Conservation (phyloP, 2,113 vertebrate genomes). For the Gymnocephalus cernua region DNA sequence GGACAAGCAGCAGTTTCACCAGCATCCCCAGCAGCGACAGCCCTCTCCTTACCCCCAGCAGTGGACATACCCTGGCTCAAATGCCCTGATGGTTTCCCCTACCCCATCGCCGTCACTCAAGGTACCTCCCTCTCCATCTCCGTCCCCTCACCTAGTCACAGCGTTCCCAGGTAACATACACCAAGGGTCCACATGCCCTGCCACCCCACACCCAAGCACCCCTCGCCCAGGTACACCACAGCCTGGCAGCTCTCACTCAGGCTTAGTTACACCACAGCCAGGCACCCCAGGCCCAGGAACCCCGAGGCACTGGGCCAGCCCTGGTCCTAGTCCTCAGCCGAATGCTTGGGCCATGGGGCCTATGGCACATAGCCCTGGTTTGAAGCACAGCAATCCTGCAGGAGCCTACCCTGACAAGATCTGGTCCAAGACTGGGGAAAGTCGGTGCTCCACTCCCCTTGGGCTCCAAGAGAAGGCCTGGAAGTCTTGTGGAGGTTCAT, state of each 20-base stretch:
- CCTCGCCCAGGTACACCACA: slow-evolving; percentile 65
- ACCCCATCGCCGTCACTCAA: slow-evolving; percentile 74
- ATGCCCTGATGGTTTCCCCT: slow-evolving; percentile 72
- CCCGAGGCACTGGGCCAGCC: slow-evolving; percentile 78
- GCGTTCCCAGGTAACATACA: slow-evolving; percentile 55
- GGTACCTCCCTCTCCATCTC: slow-evolving; percentile 68
- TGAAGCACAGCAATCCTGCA: slow-evolving; percentile 84
- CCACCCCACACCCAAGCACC: slow-evolving; percentile 49
- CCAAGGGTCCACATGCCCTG: slow-evolving; percentile 50
- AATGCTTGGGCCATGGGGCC: slow-evolving; percentile 82
- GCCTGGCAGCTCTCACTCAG: slow-evolving; percentile 62
- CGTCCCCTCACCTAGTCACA: slow-evolving; percentile 74
- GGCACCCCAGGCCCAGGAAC: slow-evolving; percentile 69
- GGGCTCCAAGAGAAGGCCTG: slow-evolving; percentile 90
- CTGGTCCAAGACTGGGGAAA: slow-evolving; percentile 87
- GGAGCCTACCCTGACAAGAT: slow-evolving; percentile 86
- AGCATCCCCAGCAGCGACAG: slow-evolving; percentile 77
- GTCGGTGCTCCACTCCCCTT: slow-evolving; percentile 84
- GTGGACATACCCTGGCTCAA: slow-evolving; percentile 76
- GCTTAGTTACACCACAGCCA: slow-evolving; percentile 65
- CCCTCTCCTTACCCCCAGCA: slow-evolving; percentile 76
- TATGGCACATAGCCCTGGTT: slow-evolving; percentile 71
- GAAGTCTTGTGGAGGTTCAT: slow-evolving; percentile 87
- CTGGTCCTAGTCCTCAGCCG: slow-evolving; percentile 81
- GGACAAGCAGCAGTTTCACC: slow-evolving; percentile 82